Percentiles rank a stretch among this genome's conserved stretches.
Evolutionary conservation across 2,113 vertebrate species (phyloP).

Genomic region (Ameiurus melas): DNA sequence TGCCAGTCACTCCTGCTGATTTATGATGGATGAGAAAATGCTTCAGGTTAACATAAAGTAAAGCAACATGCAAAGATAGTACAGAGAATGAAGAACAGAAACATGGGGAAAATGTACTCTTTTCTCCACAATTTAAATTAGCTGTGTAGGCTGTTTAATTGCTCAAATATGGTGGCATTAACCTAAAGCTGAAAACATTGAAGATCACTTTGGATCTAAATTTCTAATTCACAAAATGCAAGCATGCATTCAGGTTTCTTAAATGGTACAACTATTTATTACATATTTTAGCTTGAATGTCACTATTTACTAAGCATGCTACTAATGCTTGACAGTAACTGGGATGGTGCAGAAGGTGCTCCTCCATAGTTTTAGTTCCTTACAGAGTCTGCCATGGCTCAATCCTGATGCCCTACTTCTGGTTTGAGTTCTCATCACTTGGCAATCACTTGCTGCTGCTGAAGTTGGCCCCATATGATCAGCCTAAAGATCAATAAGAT

Average conservation of each 20-base stretch:
- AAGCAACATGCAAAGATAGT: constrained; percentile 33
- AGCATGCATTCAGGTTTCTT: background rate
- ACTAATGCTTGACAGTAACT: background rate
- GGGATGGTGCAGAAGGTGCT: background rate
- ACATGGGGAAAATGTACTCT: background rate
- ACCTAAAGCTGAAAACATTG: constrained; percentile 1
- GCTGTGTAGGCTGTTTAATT: background rate
- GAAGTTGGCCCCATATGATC: too few relatives aligned
- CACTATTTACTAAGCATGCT: background rate
- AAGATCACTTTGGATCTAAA: background rate
- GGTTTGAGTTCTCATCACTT: too few relatives aligned
- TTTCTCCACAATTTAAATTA: background rate
- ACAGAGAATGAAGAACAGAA: constrained; percentile 22
- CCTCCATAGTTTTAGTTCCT: background rate
- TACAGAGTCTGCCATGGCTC: background rate
- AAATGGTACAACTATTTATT: background rate
- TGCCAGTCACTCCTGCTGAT: constrained; percentile 63
- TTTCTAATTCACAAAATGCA: background rate
- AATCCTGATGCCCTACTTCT: too few relatives aligned
- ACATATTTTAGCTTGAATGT: background rate
- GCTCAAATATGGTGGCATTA: background rate
- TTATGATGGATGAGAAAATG: constrained; percentile 63
- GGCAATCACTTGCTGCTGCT: too few relatives aligned
- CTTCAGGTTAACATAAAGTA: constrained; percentile 66
- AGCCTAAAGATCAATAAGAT: too few relatives aligned